Percentiles rank a stretch among this genome's conserved stretches.
These are phyloP conservation scores for Chanos chanos DNA, from an alignment of 2,797 vertebrate genomes.

Conservation along the genomic window DNA sequence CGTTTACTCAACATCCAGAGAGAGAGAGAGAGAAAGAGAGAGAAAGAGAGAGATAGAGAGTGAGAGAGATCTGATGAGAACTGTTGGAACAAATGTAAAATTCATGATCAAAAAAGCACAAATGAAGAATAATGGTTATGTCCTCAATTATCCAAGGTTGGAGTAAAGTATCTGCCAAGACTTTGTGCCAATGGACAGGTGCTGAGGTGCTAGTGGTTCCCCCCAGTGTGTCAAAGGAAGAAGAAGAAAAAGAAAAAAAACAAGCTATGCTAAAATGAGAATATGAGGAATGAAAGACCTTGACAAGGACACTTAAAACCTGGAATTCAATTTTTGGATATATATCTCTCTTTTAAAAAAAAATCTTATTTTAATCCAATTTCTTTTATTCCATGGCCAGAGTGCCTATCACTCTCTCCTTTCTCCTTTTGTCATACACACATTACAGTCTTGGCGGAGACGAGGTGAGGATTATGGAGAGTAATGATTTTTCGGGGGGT, in stretches of 20 bases:
- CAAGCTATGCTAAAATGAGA: conserved; percentile 33
- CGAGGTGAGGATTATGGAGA: conserved; percentile 43
- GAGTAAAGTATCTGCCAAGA: too few relatives aligned
- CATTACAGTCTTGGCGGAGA: conserved; percentile 37
- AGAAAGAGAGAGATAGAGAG: too few relatives aligned
- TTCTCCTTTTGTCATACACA: conserved; percentile 42
- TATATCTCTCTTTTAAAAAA: conserved; percentile 42
- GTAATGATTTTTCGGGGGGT: conserved; percentile 42
- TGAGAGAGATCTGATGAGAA: too few relatives aligned
- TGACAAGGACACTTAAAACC: conserved; percentile 43
- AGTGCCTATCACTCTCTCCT: conserved; percentile 23
- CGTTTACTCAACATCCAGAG: too few relatives aligned
- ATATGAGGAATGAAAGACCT: conserved; percentile 44
- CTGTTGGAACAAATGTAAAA: too few relatives aligned
- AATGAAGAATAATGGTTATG: too few relatives aligned
- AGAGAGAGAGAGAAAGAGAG: too few relatives aligned
- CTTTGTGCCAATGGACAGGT: too few relatives aligned
- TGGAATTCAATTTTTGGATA: conserved; percentile 38
- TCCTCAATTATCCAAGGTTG: too few relatives aligned
- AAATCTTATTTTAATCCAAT: conserved; percentile 45
- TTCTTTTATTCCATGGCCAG: conserved; percentile 36
- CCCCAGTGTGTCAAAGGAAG: conserved; percentile 25
- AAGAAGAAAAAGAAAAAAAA: conserved; percentile 22
- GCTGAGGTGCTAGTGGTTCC: too few relatives aligned
- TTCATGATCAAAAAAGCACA: too few relatives aligned